phyloP scores from a whole-genome alignment of 2,888 invertebrate species.

The Hedychridium roseum region DNA sequence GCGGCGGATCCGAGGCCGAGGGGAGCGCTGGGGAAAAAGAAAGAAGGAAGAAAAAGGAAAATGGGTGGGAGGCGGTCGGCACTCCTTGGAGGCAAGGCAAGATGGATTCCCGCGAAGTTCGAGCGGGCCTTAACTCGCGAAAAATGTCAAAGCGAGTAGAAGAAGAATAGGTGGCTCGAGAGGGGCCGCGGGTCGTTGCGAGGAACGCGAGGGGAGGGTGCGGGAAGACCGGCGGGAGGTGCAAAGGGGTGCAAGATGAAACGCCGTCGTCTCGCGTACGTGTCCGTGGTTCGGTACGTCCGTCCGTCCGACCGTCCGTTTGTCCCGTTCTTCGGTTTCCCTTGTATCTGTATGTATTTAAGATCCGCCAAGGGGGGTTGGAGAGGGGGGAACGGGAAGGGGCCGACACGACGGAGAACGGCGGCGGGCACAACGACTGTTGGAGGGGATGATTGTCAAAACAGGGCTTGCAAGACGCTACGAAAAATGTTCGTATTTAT shows the following conservation, averaged over 20 bases:
- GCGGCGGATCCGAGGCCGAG: slow-evolving; percentile 4
- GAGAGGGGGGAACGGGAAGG: slow-evolving; percentile 20
- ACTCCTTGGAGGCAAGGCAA: slow-evolving; percentile 34
- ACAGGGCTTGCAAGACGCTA: slow-evolving; percentile 54
- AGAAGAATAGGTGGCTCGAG: slow-evolving; percentile 37
- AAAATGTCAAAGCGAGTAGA: slow-evolving; percentile 49
- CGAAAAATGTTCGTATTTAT: slow-evolving; percentile 60
- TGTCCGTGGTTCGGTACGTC: slow-evolving; percentile 13
- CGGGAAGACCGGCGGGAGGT: slow-evolving; percentile 2
- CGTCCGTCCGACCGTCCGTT: no score
- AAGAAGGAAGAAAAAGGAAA: slow-evolving; percentile 19
- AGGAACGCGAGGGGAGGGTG: slow-evolving; percentile 1
- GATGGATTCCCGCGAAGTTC: slow-evolving; percentile 48
- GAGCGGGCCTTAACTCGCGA: slow-evolving; percentile 47
- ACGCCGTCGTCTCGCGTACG: slow-evolving; percentile 13
- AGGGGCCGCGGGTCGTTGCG: slow-evolving; percentile 8
- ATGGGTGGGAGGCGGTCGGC: slow-evolving; percentile 18
- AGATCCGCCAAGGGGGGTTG: slow-evolving; percentile 2
- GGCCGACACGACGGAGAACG: slow-evolving; percentile 21
- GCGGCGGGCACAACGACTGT: slow-evolving; percentile 7
- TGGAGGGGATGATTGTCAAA: slow-evolving; percentile 54
- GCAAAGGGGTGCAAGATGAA: slow-evolving; percentile 19
- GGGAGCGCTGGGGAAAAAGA: slow-evolving; percentile 8
- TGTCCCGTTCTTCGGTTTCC: no score
- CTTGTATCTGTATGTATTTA: not conserved